Conservation (phyloP, 2,797 vertebrate genomes). For the Clarias fuscus region DNA sequence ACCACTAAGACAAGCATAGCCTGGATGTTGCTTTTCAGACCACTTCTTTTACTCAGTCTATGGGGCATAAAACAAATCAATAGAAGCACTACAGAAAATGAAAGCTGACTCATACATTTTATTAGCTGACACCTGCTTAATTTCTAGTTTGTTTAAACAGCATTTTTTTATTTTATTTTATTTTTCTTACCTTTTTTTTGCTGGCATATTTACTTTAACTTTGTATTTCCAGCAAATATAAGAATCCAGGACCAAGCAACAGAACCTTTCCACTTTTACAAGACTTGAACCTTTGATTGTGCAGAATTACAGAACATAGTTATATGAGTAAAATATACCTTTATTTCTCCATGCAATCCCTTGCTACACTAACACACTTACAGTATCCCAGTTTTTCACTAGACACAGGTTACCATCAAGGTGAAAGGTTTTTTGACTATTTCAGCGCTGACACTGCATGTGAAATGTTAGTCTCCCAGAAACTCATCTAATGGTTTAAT, state of each 20-base stretch:
- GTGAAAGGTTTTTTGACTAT: no score
- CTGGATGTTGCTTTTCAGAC: slow-evolving; percentile 36
- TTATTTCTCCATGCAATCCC: no score
- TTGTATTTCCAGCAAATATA: background rate
- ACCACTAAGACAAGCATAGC: background rate
- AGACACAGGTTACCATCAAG: no score
- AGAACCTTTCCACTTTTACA: background rate
- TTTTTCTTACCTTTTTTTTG: background rate
- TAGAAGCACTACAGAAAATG: slow-evolving; percentile 54
- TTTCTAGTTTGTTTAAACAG: slow-evolving; percentile 7
- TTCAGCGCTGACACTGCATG: no score
- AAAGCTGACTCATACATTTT: slow-evolving; percentile 36
- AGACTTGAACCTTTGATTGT: no score
- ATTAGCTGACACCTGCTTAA: slow-evolving; percentile 24
- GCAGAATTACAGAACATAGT: no score
- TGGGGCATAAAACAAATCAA: slow-evolving; percentile 52
- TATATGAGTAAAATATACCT: no score
- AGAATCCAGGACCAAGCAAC: background rate
- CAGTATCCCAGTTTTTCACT: no score
- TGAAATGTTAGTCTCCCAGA: no score
- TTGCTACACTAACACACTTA: no score
- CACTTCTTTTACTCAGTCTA: slow-evolving; percentile 63
- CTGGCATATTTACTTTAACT: background rate
- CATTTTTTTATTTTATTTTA: background rate
- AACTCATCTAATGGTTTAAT: no score